Base-by-base conservation (phyloP, 1,140 invertebrate species). In the Heliconius hermathena region DNA sequence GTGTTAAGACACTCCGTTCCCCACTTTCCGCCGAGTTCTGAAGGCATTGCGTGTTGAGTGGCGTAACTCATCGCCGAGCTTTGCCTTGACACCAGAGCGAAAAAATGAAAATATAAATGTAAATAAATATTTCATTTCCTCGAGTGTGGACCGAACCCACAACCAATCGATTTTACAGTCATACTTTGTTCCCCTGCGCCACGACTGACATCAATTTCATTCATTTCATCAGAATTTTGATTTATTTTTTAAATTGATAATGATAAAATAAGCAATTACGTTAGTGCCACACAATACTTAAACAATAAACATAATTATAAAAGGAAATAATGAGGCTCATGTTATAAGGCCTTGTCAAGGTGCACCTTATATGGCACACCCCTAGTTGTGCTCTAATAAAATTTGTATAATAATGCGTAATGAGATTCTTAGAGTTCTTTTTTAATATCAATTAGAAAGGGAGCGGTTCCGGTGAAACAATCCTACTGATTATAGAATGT, bases 391-490 rank as follows among this genome's bases (percentile, higher is more conserved):
- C 54, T 71, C 71, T 81, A 81, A 77, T 83, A 57, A 78, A 81
- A 79, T 81, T 78, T 76, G 57, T 49, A 52, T 79, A 73, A 74
- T 76, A 79, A 77, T 72, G 76, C 26, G 49, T 77, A 82, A 82
- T 79, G 77, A 77, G 36, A 76, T 22, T 22, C 29, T 76, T 22
- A 29, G 60, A 20, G 57, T 20, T 29, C 9, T 60, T 33, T 22
- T 54, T 76, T 76, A 76, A 76, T 76, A 70, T 38, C 74, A 76
- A 33, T 76, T 76, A 76, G 38, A 41, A 0, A 71, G 74, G 60
- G 74, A 76, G 74, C 36, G 74, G 74, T 76, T 76, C 60, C 26
- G 22, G 60, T 66, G 2, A 66, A 41, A 9, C 3, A 75, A 52
- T 52, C 16, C 16, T 52, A 52, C 49, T 52, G 49, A 20, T 20